A percentile compares a stretch with the other conserved stretches of the same genome.
phyloP scores from a whole-genome alignment of 2,797 vertebrate genomes.

The Rhinogobio ventralis region DNA sequence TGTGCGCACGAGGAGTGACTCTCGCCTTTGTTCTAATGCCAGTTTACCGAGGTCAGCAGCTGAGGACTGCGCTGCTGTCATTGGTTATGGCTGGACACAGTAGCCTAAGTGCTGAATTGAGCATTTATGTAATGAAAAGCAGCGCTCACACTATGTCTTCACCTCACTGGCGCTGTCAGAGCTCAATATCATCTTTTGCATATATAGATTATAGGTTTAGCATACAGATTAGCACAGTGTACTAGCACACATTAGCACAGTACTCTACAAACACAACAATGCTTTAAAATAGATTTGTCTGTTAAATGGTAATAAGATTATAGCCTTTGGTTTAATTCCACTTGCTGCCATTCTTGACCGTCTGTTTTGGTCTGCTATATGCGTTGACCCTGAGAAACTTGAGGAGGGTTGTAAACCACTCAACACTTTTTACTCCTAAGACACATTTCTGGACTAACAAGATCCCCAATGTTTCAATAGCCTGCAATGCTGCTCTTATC shows the following conservation, averaged over 20 bases:
- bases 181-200: conserved; percentile 26
- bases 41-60: conserved; percentile 82
- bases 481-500: conserved; percentile 22
- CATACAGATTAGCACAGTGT: conserved; percentile 23
- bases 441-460: conserved; percentile 36
- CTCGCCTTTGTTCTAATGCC: conserved; percentile 76
- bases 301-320: conserved; percentile 52
- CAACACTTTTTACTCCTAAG: conserved; percentile 39
- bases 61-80: conserved; percentile 75
- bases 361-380: conserved; percentile 38
- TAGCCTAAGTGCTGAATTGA: conserved; percentile 78
- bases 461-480: conserved; percentile 30
- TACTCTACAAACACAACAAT: conserved; percentile 29
- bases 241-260: conserved; percentile 37
- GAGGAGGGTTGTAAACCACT: conserved; percentile 43
- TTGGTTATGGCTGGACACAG: conserved; percentile 79
- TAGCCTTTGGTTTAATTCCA: conserved; percentile 41
- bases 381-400: conserved; percentile 37
- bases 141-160: conserved; percentile 63
- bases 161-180: conserved; percentile 26
- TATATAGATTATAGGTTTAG: conserved; percentile 22
- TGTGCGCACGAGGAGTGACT: conserved; percentile 68
- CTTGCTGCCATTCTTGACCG: conserved; percentile 41
- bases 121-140: conserved; percentile 81
- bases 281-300: conserved; percentile 54